These are phyloP conservation scores for Miltochrista miniata DNA, from an alignment of 2,888 invertebrate genomes.

Conservation along the genomic window DNA sequence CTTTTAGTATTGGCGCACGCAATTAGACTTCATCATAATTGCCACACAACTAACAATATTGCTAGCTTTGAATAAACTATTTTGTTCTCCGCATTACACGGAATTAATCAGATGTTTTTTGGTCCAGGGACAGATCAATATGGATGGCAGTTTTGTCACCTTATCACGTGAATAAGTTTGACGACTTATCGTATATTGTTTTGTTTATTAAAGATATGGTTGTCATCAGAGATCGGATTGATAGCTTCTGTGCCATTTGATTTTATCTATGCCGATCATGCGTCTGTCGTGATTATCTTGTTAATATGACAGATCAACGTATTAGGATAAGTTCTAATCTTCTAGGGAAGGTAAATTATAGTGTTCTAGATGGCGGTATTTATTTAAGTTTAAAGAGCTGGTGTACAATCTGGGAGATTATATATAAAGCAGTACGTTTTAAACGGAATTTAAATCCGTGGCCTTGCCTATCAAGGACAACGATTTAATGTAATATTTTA, in stretches of 20 bases:
- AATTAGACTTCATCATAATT: slow-evolving; percentile 12
- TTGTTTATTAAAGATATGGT: slow-evolving; percentile 1
- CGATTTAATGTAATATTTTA: too few relatives aligned
- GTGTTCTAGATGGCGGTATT: too few relatives aligned
- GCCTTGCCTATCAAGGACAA: too few relatives aligned
- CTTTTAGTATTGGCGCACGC: slow-evolving; percentile 3
- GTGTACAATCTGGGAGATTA: too few relatives aligned
- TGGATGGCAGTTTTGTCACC: slow-evolving; percentile 26
- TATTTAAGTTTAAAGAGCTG: too few relatives aligned
- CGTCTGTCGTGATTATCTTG: too few relatives aligned
- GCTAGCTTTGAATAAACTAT: slow-evolving; percentile 11
- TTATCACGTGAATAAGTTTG: slow-evolving; percentile 35
- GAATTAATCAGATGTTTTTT: slow-evolving; percentile 33
- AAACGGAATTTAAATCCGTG: too few relatives aligned
- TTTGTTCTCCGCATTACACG: slow-evolving; percentile 5
- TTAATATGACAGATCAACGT: too few relatives aligned
- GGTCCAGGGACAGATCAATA: slow-evolving; percentile 38
- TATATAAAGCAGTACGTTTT: too few relatives aligned
- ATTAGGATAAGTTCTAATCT: too few relatives aligned
- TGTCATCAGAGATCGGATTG: background rate
- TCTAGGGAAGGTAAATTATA: too few relatives aligned
- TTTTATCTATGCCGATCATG: too few relatives aligned
- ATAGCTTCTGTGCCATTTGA: background rate
- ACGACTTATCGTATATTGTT: slow-evolving; percentile 20
- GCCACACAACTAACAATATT: slow-evolving; percentile 5